These are phyloP conservation scores for Rallus crepitans DNA, from an alignment of 2,797 vertebrate species.

Conservation along the genomic window DNA sequence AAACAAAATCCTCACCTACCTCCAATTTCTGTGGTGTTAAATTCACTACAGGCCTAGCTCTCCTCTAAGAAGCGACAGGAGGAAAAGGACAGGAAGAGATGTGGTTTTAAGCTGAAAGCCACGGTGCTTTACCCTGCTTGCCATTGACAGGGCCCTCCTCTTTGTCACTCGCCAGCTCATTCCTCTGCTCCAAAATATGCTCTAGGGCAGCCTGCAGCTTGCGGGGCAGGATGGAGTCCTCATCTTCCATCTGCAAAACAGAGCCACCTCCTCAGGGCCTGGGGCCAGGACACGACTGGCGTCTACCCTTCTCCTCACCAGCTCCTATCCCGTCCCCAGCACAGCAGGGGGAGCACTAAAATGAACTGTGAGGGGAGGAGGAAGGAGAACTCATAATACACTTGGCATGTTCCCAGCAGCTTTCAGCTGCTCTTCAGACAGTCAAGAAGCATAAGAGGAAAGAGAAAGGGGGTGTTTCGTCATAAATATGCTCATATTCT, in stretches of 20 bases:
- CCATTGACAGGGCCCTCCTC: conserved; percentile 81
- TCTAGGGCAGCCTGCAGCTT: conserved; percentile 96
- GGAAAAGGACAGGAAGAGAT: not conserved
- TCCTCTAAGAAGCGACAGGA: not conserved
- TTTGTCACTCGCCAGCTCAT: conserved; percentile 89
- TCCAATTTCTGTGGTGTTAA: not conserved
- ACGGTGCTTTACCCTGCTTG: conserved; percentile 74
- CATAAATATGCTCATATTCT: not conserved
- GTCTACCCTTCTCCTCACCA: not conserved
- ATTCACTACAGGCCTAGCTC: not conserved
- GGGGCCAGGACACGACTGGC: rapidly evolving
- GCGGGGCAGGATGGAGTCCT: conserved; percentile 96
- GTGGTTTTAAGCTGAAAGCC: not conserved
- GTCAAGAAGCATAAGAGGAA: not conserved
- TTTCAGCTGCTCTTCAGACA: not conserved
- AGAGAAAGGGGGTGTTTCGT: not conserved
- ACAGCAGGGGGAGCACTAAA: not conserved
- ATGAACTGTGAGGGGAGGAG: rapidly evolving
- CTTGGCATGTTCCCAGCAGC: not conserved
- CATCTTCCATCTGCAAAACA: conserved; percentile 92
- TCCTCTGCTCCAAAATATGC: conserved; percentile 94
- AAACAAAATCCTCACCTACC: not conserved
- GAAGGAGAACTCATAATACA: not conserved
- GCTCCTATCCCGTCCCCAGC: not conserved
- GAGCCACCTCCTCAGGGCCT: not conserved